Percentiles rank a stretch among this genome's conserved stretches.
These are phyloP conservation scores for Trichoplax adhaerens DNA, from an alignment of 37 sponge, comb jelly and placozoan genomes.

Conservation along the genomic window DNA sequence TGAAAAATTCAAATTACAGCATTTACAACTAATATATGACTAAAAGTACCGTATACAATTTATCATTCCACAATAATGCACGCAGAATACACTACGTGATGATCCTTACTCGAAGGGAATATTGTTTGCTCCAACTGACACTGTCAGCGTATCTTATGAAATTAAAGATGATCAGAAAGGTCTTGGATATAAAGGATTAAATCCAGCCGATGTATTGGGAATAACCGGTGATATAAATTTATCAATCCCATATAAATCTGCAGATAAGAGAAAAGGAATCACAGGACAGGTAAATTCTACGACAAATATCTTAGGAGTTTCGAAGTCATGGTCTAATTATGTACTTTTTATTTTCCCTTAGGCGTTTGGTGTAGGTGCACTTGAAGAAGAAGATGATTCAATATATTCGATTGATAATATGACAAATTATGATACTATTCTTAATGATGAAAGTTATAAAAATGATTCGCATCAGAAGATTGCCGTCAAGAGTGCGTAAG, in stretches of 20 bases:
- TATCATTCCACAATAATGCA: too few relatives aligned
- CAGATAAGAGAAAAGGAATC: constrained; percentile 36
- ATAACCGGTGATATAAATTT: too few relatives aligned
- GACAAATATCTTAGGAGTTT: too few relatives aligned
- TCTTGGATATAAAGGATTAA: constrained; percentile 49
- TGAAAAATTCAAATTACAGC: too few relatives aligned
- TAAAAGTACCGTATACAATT: too few relatives aligned
- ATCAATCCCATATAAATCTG: too few relatives aligned
- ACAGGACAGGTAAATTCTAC: constrained; percentile 36
- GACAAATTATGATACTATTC: constrained; percentile 27
- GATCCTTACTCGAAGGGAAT: constrained; percentile 4
- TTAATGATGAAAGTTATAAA: constrained; percentile 30
- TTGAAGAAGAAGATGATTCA: constrained; percentile 37
- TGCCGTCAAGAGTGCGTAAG: too few relatives aligned
- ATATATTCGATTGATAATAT: constrained; percentile 49
- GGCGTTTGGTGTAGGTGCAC: constrained; percentile 90
- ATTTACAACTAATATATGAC: too few relatives aligned
- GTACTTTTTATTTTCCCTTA: constrained; percentile 5
- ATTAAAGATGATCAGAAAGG: constrained; percentile 64
- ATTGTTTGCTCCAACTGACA: constrained; percentile 57
- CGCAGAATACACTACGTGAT: too few relatives aligned
- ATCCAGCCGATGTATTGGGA: neutral
- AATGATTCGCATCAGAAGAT: too few relatives aligned
- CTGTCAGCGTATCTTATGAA: constrained; percentile 21
- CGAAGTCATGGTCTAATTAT: too few relatives aligned